phyloP scores from a whole-genome alignment of 2,113 vertebrate species.

The Mungos mungo region DNA sequence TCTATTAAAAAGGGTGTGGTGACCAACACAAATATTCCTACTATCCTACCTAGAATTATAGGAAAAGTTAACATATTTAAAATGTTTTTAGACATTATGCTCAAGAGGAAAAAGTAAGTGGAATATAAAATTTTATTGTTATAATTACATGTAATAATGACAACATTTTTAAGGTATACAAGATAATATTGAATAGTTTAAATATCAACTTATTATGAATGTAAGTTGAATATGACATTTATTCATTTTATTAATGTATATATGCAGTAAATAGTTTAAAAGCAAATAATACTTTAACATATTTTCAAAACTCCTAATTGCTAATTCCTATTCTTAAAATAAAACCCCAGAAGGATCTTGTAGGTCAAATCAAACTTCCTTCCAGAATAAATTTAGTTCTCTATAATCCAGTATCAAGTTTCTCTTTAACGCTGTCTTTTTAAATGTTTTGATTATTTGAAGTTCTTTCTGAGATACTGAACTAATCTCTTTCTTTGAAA shows the following conservation, averaged over 20 bases:
- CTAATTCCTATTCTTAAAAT: not conserved
- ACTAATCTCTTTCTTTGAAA: not conserved
- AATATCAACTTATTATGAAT: constrained; percentile 3
- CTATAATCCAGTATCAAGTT: not conserved
- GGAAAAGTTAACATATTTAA: constrained; percentile 20
- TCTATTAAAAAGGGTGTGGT: not conserved
- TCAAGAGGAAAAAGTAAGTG: not conserved
- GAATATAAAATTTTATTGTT: not conserved
- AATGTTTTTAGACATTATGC: not conserved
- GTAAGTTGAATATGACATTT: not conserved
- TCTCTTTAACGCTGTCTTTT: constrained; percentile 26
- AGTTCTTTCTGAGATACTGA: constrained; percentile 4
- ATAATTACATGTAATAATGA: not conserved
- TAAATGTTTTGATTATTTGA: constrained; percentile 26
- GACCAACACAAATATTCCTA: not conserved
- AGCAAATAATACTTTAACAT: not conserved
- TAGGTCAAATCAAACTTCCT: not conserved
- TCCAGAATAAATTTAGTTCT: not conserved
- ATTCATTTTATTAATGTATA: not conserved
- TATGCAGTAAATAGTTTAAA: not conserved
- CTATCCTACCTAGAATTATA: not conserved
- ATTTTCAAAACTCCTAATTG: not conserved
- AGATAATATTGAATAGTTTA: not conserved
- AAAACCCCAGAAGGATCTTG: not conserved
- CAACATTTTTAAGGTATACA: not conserved